A percentile compares a stretch with the other conserved stretches of the same genome.
Conservation (phyloP, 2,888 invertebrate genomes). For the Hoplodrina blanda region DNA sequence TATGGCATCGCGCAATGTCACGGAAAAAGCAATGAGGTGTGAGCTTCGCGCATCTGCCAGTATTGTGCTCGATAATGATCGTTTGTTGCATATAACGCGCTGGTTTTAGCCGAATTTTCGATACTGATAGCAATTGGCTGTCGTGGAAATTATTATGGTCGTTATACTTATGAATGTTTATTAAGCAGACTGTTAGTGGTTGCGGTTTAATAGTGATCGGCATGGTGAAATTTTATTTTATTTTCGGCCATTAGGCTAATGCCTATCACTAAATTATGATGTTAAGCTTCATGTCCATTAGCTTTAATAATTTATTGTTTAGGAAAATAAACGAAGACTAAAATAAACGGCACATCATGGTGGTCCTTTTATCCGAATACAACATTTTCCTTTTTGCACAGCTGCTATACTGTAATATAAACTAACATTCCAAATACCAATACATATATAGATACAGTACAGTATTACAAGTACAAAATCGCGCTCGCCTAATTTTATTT, state of each 20-base stretch:
- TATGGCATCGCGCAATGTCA: slow-evolving; percentile 87
- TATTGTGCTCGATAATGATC: slow-evolving; percentile 77
- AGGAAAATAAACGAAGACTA: background rate
- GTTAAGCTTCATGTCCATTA: background rate
- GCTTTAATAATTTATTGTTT: background rate
- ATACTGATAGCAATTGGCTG: slow-evolving; percentile 57
- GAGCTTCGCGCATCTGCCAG: slow-evolving; percentile 84
- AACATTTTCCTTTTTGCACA: background rate
- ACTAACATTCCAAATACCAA: background rate
- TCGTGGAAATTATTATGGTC: slow-evolving; percentile 55
- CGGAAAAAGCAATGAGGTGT: slow-evolving; percentile 89
- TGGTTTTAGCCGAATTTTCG: slow-evolving; percentile 70
- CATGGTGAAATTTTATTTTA: slow-evolving; percentile 30
- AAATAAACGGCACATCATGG: background rate
- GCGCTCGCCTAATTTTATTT: slow-evolving; percentile 49
- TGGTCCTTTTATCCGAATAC: background rate
- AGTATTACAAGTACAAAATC: slow-evolving; percentile 29
- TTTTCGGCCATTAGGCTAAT: slow-evolving; percentile 21
- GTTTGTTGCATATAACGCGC: slow-evolving; percentile 73
- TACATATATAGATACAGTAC: background rate
- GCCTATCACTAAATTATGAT: slow-evolving; percentile 10
- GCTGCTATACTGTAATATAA: slow-evolving; percentile 4
- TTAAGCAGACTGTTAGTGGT: slow-evolving; percentile 50
- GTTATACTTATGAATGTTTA: slow-evolving; percentile 52
- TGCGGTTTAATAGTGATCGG: slow-evolving; percentile 21